phyloP scores from a whole-genome alignment of 2,888 invertebrate species.

The Torymus tubicola region DNA sequence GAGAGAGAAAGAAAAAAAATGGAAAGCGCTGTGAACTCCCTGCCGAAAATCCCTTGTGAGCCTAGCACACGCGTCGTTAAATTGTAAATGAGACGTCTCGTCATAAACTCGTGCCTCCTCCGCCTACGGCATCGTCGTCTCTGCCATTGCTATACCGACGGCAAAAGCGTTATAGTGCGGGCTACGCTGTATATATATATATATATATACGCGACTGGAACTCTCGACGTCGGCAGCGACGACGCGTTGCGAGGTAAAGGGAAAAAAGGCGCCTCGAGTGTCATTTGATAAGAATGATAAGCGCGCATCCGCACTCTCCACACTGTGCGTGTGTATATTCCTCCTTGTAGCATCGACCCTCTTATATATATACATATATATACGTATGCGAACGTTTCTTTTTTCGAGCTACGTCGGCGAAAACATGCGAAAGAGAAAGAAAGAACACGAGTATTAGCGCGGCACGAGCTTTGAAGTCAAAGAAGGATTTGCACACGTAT shows the following conservation, averaged over 20 bases:
- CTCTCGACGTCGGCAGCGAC: not conserved
- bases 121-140: not conserved
- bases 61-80: conserved; percentile 27
- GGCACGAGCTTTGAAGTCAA: too few species aligned
- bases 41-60: not conserved
- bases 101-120: conserved; percentile 22
- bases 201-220: not conserved
- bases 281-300: conserved; percentile 40
- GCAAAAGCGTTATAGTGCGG: too few species aligned
- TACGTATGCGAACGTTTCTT: too few species aligned
- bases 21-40: not conserved
- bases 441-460: too few species aligned
- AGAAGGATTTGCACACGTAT: too few species aligned
- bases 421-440: too few species aligned
- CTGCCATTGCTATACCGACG: too few species aligned
- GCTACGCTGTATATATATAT: not conserved
- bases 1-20: not conserved
- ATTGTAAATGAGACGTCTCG: conserved; percentile 37
- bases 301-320: conserved; percentile 9
- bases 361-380: not conserved
- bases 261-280: conserved; percentile 25
- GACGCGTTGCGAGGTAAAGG: too few species aligned
- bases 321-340: conserved; percentile 11
- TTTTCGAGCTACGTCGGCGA: too few species aligned
- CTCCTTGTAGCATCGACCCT: not conserved